These are phyloP conservation scores for Tichodroma muraria DNA, from an alignment of 2,113 vertebrate species.

Conservation along the genomic window DNA sequence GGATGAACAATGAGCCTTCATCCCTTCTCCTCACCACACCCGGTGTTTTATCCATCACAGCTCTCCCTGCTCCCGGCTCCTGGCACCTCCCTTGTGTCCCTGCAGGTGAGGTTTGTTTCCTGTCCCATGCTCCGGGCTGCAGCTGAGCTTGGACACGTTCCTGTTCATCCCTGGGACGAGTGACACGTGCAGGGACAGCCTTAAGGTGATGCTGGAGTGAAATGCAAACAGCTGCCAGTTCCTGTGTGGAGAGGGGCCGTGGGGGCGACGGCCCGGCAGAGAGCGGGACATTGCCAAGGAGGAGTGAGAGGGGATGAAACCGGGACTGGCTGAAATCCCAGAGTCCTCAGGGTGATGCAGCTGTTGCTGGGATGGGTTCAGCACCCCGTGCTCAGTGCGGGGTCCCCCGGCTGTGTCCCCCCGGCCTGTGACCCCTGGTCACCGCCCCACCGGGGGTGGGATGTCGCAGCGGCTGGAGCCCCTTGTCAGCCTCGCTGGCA, in stretches of 20 bases:
- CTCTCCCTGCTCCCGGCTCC: fast-evolving
- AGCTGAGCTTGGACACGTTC: fast-evolving
- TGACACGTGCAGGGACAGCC: not conserved
- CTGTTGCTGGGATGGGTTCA: fast-evolving
- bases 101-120: not conserved
- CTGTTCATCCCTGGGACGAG: not conserved
- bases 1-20: fast-evolving
- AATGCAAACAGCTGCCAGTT: not conserved
- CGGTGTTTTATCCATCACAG: fast-evolving
- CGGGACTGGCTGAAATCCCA: not conserved
- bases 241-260: fast-evolving
- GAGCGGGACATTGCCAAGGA: fast-evolving
- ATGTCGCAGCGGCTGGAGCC: slow-evolving; percentile 39
- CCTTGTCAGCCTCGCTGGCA: slow-evolving; percentile 38
- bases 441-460: not conserved
- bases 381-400: fast-evolving
- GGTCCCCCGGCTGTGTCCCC: not conserved
- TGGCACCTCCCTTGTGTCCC: not conserved
- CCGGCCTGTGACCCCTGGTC: not conserved
- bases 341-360: fast-evolving
- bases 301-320: fast-evolving
- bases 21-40: not conserved
- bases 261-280: fast-evolving
- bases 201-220: not conserved
- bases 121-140: fast-evolving